Evolutionary conservation across 2,797 vertebrate species (phyloP).

Genomic region (Clarias platycephalus): DNA sequence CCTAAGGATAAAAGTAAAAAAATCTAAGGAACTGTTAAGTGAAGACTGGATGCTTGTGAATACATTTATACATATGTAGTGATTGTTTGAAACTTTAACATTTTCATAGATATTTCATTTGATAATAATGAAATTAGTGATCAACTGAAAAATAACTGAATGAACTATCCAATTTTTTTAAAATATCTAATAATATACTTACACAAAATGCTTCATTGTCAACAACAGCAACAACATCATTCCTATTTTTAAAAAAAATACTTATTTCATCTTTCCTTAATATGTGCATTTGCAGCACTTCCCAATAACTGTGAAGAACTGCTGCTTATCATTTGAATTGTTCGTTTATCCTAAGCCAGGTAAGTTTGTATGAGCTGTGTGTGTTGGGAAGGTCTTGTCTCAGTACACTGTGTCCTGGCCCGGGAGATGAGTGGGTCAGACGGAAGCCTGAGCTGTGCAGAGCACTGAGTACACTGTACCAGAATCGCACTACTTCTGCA

Average conservation of each 20-base stretch:
- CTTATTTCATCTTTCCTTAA: background rate
- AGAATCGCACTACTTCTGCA: constrained; percentile 74
- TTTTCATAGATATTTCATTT: no score
- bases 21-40: no score
- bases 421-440: constrained; percentile 68
- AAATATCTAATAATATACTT: background rate
- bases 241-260: background rate
- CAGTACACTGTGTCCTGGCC: constrained; percentile 66
- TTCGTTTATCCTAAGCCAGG: constrained; percentile 71
- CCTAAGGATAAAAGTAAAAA: no score
- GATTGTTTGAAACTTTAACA: background rate
- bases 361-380: constrained; percentile 75
- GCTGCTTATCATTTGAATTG: background rate
- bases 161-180: background rate
- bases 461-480: constrained; percentile 74
- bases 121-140: background rate
- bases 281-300: background rate
- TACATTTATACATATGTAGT: background rate
- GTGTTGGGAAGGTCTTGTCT: constrained; percentile 59
- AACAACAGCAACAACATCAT: background rate
- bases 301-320: background rate
- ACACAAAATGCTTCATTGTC: background rate
- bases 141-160: background rate
- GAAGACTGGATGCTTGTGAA: background rate
- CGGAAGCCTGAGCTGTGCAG: constrained; percentile 66